These are phyloP conservation scores for Polymixis flavicincta DNA, from an alignment of 2,888 invertebrate genomes.

Conservation along the genomic window DNA sequence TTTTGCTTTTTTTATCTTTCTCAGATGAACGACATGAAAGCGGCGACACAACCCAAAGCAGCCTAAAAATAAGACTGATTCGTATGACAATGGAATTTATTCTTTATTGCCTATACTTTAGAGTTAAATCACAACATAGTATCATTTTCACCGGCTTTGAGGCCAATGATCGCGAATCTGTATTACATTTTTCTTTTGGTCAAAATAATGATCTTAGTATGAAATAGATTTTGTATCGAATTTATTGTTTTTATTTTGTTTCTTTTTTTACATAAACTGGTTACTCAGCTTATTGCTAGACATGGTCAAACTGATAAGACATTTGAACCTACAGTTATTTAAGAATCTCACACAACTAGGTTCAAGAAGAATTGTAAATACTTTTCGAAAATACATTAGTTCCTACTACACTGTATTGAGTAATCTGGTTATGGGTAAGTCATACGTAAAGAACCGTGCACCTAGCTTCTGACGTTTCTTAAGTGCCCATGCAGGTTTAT, in stretches of 20 bases:
- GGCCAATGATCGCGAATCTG: slow-evolving; percentile 1
- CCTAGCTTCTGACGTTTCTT: too few relatives aligned
- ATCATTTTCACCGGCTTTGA: slow-evolving; percentile 6
- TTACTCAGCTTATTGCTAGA: too few relatives aligned
- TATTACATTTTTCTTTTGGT: slow-evolving; percentile 26
- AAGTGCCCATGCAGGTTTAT: too few relatives aligned
- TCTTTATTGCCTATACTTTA: slow-evolving; percentile 11
- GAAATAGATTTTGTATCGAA: slow-evolving; percentile 44
- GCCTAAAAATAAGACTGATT: slow-evolving; percentile 40
- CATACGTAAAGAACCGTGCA: too few relatives aligned
- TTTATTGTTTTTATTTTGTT: slow-evolving; percentile 24
- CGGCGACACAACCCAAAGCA: slow-evolving; percentile 37
- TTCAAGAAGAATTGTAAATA: neutral
- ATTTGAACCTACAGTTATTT: too few relatives aligned
- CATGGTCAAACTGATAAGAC: too few relatives aligned
- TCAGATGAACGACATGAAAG: slow-evolving; percentile 58
- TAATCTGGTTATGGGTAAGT: neutral
- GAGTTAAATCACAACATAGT: slow-evolving; percentile 11
- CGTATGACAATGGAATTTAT: slow-evolving; percentile 6
- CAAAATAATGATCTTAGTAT: slow-evolving; percentile 11
- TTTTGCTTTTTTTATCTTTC: slow-evolving; percentile 25
- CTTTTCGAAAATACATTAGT: neutral
- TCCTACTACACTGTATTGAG: neutral
- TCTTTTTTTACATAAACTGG: neutral
- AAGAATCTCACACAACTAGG: too few relatives aligned